phyloP scores from a whole-genome alignment of 2,888 invertebrate species.

The Deilephila elpenor region DNA sequence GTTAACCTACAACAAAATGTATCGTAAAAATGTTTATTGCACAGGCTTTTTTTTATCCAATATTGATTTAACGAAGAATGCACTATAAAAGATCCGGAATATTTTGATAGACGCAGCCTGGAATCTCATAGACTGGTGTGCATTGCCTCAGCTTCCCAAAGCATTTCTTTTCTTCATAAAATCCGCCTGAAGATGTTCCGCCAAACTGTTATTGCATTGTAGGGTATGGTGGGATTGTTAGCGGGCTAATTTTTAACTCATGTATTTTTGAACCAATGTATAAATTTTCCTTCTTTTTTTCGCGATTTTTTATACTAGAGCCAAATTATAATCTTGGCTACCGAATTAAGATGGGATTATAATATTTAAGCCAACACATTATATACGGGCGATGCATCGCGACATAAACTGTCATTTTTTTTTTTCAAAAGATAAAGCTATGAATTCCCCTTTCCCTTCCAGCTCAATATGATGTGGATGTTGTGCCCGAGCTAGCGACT shows the following conservation, averaged over 20 bases:
- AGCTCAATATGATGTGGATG: too few relatives aligned
- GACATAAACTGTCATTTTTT: too few relatives aligned
- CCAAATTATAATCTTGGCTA: too few relatives aligned
- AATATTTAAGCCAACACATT: too few relatives aligned
- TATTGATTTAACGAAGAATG: conserved; percentile 2
- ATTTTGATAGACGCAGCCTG: neutral
- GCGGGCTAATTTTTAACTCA: neutral
- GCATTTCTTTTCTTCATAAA: conserved; percentile 15
- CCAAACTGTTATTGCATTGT: conserved; percentile 18
- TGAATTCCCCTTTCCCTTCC: too few relatives aligned
- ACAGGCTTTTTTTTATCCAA: neutral
- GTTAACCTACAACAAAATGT: neutral
- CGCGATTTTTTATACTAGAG: too few relatives aligned
- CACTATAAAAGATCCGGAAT: neutral
- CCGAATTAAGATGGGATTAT: too few relatives aligned
- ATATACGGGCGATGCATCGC: too few relatives aligned
- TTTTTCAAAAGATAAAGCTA: too few relatives aligned
- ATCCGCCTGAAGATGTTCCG: conserved; percentile 1
- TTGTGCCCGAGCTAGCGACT: too few relatives aligned
- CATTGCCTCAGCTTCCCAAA: neutral
- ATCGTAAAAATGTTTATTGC: neutral
- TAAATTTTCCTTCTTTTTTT: neutral
- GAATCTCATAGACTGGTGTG: neutral
- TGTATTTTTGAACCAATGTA: neutral
- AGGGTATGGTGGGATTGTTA: conserved; percentile 4